Base-by-base conservation (phyloP, 92 coral and sea anemone species). In the Palythoa grandiflora region DNA sequence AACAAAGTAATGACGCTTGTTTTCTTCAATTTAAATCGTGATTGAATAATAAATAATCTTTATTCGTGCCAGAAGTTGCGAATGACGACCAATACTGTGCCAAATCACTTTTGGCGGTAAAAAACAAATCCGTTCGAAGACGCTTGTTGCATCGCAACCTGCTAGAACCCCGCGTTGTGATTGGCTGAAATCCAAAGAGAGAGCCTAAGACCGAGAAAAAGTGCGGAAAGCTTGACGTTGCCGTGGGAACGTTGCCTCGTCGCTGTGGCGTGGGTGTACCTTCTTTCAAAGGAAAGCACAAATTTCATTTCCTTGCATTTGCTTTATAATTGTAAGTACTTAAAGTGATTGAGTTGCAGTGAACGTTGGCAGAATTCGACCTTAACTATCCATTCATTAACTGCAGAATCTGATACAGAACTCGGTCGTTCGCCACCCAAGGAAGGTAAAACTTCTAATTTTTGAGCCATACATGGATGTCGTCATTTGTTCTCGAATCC, bases 191-290 rank as follows among this genome's bases (percentile, higher is more conserved):
- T 38, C 7, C 12, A 81, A 66, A 44, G 86, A 81, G 86, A 66
- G 86, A 81, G 86, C 55, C 86, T 81, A 71, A 66, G 63, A 11
- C 20, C 75, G 73, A 81, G 59, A 36, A 66, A 50, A 21, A 81
- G 86, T 81, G 71, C 63, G 75, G 75, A 81, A 81, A 68, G 86
- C 86, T 81, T 81, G 86, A 81, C 86, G 86, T 81, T 81, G 75
- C 75, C 86, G 28, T 81, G 59, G 86, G 44, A 81, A 81, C 86
- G 86, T 81, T 79, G 86, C 86, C 86, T 81, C 86, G 75, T 81
- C 86, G 86, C 86, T 66, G 86, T 81, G 86, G 86, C 86, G 86
- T 81, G 86, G 86, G 86, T 81, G 86, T 81, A 81, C 86, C 86
- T 77, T 81, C 86, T 81, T 81, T 81, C 86, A 81, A 81, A 81